Conservation (phyloP, 2,888 invertebrate species). For the Malacosoma neustria region DNA sequence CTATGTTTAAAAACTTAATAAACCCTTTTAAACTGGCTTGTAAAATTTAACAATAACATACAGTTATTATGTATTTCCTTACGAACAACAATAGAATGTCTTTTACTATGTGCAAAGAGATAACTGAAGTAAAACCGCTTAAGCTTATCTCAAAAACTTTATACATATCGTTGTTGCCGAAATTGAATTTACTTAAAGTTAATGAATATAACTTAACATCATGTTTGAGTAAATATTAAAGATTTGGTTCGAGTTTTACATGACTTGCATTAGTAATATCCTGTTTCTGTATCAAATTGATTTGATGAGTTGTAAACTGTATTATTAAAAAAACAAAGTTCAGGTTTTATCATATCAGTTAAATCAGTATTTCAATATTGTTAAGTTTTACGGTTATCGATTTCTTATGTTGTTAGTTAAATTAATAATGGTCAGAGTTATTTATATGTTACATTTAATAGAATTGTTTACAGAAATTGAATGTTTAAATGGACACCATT, state of each 20-base stretch:
- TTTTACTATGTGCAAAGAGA: constrained; percentile 68
- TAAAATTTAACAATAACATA: too few relatives aligned
- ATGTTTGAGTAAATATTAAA: constrained; percentile 25
- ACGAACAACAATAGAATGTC: constrained; percentile 53
- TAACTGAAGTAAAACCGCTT: constrained; percentile 50
- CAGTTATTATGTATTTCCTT: too few relatives aligned
- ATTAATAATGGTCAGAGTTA: too few relatives aligned
- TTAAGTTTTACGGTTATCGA: too few relatives aligned
- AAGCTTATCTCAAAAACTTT: constrained; percentile 45
- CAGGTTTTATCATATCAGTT: too few relatives aligned
- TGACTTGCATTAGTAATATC: neutral
- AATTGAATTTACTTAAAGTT: constrained; percentile 34
- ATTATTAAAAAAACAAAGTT: neutral
- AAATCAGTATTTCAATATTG: too few relatives aligned
- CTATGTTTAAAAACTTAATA: too few relatives aligned
- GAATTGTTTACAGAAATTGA: too few relatives aligned
- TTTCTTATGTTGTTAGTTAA: too few relatives aligned
- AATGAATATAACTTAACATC: constrained; percentile 24
- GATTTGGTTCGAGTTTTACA: neutral
- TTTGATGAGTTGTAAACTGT: neutral
- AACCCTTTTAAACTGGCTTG: too few relatives aligned
- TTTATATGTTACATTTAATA: too few relatives aligned
- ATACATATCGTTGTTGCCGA: constrained; percentile 25
- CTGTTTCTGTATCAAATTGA: neutral
- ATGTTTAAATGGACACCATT: too few relatives aligned